phyloP scores from a whole-genome alignment of 1,140 invertebrate genomes.

The Cardiocondyla obscurior region DNA sequence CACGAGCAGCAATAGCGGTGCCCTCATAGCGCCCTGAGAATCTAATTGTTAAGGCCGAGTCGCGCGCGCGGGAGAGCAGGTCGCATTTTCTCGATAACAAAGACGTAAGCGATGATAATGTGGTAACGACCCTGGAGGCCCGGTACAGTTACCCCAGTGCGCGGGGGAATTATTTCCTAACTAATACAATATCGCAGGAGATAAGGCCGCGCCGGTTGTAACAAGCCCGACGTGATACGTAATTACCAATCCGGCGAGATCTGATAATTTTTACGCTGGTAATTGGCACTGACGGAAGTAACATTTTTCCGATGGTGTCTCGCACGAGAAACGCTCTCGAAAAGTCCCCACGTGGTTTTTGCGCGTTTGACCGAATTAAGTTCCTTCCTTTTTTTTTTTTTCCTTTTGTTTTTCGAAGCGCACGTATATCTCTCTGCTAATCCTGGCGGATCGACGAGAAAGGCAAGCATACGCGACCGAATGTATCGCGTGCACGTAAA shows the following conservation, averaged over 20 bases:
- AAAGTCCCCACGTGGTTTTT: neutral
- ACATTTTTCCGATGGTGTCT: constrained; percentile 17
- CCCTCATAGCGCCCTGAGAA: constrained; percentile 67
- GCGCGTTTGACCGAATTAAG: constrained; percentile 30
- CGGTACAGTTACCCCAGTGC: constrained; percentile 59
- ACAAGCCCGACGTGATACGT: constrained; percentile 40
- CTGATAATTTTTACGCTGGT: constrained; percentile 45
- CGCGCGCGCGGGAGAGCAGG: constrained; percentile 47
- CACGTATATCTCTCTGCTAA: neutral
- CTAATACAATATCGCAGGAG: constrained; percentile 64
- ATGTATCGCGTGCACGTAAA: neutral
- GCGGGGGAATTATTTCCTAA: constrained; percentile 54
- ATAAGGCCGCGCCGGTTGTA: constrained; percentile 17
- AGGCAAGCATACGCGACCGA: neutral
- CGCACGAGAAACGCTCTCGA: neutral
- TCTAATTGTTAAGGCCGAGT: constrained; percentile 64
- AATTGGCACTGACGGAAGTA: constrained; percentile 53
- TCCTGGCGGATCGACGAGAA: neutral
- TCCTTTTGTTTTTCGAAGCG: neutral
- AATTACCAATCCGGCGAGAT: constrained; percentile 56
- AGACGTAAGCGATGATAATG: constrained; percentile 66
- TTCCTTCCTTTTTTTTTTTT: neutral
- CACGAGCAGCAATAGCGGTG: constrained; percentile 39
- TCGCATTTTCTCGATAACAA: constrained; percentile 71
- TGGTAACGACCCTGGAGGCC: constrained; percentile 37